These are phyloP conservation scores for Netelia inedita DNA, from an alignment of 2,888 invertebrate species.

Conservation along the genomic window DNA sequence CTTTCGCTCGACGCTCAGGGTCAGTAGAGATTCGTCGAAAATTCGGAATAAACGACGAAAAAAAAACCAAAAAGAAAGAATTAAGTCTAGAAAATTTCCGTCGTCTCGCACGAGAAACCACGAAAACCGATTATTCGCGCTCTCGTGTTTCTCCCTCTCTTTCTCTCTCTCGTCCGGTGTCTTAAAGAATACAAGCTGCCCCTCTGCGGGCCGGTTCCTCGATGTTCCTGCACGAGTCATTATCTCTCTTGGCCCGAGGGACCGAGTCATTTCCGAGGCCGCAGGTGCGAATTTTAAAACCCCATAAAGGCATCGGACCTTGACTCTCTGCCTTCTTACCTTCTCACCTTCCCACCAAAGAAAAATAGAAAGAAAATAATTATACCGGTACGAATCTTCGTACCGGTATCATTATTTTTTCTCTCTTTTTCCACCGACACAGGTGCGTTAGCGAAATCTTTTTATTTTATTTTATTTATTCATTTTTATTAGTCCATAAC, in stretches of 20 bases:
- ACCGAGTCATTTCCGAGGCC: slow-evolving; percentile 47
- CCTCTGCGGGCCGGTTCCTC: slow-evolving; percentile 29
- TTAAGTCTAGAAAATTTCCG: slow-evolving; percentile 6
- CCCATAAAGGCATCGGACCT: slow-evolving; percentile 47
- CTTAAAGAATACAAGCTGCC: neutral
- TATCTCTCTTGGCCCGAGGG: slow-evolving; percentile 5
- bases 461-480: too few relatives aligned
- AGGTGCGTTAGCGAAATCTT: too few relatives aligned
- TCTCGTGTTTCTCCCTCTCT: neutral
- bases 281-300: slow-evolving; percentile 63
- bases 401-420: too few relatives aligned
- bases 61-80: too few relatives aligned
- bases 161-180: neutral
- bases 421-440: too few relatives aligned
- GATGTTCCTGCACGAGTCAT: slow-evolving; percentile 46
- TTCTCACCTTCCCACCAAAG: slow-evolving; percentile 36
- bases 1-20: too few relatives aligned
- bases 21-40: too few relatives aligned
- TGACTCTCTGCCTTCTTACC: slow-evolving; percentile 54
- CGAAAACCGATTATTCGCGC: neutral
- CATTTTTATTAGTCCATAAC: too few relatives aligned
- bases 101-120: slow-evolving; percentile 36
- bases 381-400: too few relatives aligned
- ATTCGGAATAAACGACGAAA: too few relatives aligned
- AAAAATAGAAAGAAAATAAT: neutral